Evolutionary conservation across 2,888 invertebrate genomes (phyloP).

Genomic region (Entomobrya multifasciata): DNA sequence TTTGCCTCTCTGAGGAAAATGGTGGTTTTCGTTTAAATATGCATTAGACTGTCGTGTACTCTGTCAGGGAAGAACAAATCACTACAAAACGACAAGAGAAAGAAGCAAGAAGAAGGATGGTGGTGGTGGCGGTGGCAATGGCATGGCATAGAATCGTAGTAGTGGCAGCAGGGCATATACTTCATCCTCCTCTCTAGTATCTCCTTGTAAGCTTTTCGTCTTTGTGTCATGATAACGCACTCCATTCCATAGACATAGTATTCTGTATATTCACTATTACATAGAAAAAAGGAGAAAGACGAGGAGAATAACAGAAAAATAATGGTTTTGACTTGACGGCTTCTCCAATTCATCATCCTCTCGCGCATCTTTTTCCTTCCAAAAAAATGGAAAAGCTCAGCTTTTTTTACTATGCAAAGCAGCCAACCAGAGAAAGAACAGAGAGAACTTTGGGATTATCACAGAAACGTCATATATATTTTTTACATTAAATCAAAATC

Average conservation of each 20-base stretch:
- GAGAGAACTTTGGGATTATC: background rate
- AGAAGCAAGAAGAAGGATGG: background rate
- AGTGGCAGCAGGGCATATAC: background rate
- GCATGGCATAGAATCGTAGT: background rate
- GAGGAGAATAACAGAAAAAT: conserved; percentile 7
- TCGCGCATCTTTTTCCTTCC: background rate
- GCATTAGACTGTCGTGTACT: conserved; percentile 43
- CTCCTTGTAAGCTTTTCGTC: no score
- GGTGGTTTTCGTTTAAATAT: conserved; percentile 41
- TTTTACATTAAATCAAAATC: conserved; percentile 21
- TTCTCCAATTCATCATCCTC: conserved; percentile 62
- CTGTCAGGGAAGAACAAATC: conserved; percentile 42
- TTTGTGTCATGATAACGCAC: no score
- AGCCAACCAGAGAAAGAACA: background rate
- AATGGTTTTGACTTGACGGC: conserved; percentile 56
- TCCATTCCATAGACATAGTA: no score
- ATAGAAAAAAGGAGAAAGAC: background rate
- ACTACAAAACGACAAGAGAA: conserved; percentile 22
- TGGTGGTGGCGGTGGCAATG: no score
- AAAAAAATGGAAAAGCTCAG: background rate
- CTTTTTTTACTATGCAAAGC: conserved; percentile 9
- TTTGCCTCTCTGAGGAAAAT: conserved; percentile 20
- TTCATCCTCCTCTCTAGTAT: background rate
- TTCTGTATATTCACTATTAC: background rate
- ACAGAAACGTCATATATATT: conserved; percentile 7